phyloP scores from a whole-genome alignment of 1,140 invertebrate genomes.

The Polyergus mexicanus region DNA sequence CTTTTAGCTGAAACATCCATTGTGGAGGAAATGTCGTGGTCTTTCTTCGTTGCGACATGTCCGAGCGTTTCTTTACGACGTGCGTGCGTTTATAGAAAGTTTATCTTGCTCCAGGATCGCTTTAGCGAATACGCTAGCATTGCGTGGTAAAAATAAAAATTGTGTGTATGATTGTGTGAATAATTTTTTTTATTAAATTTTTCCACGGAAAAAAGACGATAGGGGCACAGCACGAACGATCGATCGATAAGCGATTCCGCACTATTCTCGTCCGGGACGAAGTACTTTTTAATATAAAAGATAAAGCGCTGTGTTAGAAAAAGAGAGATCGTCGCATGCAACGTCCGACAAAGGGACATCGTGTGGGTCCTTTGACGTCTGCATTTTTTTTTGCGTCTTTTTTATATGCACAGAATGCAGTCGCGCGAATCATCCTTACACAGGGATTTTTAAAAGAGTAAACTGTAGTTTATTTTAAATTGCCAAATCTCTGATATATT shows the following conservation, averaged over 20 bases:
- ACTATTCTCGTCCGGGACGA: conserved; percentile 48
- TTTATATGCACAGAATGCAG: conserved; percentile 8
- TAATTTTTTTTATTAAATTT: conserved; percentile 39
- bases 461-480: neutral
- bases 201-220: conserved; percentile 8
- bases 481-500: neutral
- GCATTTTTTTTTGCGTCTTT: conserved; percentile 48
- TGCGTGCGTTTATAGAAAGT: neutral
- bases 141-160: neutral
- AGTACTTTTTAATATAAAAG: conserved; percentile 57
- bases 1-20: conserved; percentile 22
- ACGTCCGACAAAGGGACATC: conserved; percentile 29
- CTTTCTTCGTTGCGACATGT: neutral
- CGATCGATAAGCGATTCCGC: conserved; percentile 46
- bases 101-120: neutral
- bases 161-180: conserved; percentile 15
- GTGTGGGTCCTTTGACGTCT: conserved; percentile 52
- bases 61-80: conserved; percentile 24
- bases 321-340: neutral
- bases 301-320: conserved; percentile 1
- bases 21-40: conserved; percentile 41
- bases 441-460: neutral
- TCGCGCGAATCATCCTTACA: neutral
- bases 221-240: conserved; percentile 3
- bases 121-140: neutral